A percentile compares a stretch with the other conserved stretches of the same genome.
Evolutionary conservation across 2,888 invertebrate genomes (phyloP).

Genomic region (Zhuqinia jingwanae): DNA sequence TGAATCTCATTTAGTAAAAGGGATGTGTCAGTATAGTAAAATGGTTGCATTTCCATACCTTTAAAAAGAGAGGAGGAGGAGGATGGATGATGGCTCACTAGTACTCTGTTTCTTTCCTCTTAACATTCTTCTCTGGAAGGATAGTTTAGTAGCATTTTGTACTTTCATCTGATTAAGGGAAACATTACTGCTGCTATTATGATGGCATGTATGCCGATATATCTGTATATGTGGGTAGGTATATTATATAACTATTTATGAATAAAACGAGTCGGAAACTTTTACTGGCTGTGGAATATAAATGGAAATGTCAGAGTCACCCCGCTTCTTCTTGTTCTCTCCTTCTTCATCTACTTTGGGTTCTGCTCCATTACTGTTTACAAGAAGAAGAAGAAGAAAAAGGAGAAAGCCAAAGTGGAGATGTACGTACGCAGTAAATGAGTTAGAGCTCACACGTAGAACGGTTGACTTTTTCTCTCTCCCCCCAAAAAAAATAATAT

Average conservation of each 20-base stretch:
- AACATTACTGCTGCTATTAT: conserved; percentile 26
- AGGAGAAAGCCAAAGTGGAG: conserved; percentile 23
- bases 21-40: conserved; percentile 5
- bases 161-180: conserved; percentile 69
- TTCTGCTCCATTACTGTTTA: conserved; percentile 45
- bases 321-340: conserved; percentile 19
- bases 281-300: conserved; percentile 64
- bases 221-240: no score
- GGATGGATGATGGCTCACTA: not conserved
- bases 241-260: conserved; percentile 40
- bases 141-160: conserved; percentile 56
- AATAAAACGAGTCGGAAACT: conserved; percentile 53
- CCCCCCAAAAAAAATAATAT: no score
- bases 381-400: not conserved
- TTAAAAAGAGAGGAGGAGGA: not conserved
- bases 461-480: conserved; percentile 51
- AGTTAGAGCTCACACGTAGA: conserved; percentile 43
- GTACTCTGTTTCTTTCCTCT: conserved; percentile 14
- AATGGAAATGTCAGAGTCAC: conserved; percentile 69
- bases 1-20: conserved; percentile 23
- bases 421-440: conserved; percentile 41
- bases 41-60: conserved; percentile 32
- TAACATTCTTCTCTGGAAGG: not conserved
- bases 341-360: not conserved
- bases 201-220: no score